Base-by-base conservation (phyloP, 2,888 invertebrate genomes). In the Rhagium mordax region DNA sequence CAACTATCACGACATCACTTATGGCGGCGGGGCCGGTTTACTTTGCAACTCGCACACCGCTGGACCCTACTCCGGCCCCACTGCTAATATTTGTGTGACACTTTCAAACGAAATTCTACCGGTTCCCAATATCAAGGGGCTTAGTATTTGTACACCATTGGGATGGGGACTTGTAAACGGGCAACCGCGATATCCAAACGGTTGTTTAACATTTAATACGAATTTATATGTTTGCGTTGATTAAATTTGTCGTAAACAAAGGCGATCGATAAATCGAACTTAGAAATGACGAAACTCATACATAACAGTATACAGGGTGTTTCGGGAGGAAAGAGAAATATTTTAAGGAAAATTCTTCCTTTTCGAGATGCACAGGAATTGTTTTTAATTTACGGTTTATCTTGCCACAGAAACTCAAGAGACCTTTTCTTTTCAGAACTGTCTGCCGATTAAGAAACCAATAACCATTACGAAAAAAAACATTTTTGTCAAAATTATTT, bases 1-100 rank as follows among this genome's bases (percentile, higher is more conserved):
- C 81, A 81, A 79, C 74, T 80, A 80, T 78, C 77, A 77, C 74
- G 79, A 79, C 80, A 80, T 80, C 79, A 78, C 79, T 78, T 78
- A 49, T 49, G 64, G 64, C n/a, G 49, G 4, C 15, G 62, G 64
- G 64, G 27, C 24, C 29, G 41, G 41, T 47, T 41, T 47, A 41
- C 47, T 61, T 61, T 47, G 61, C 13, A 41, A 47, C 41, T 20
- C 61, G 61, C 18, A 16, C 33, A 33, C 15, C 33, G n/a, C 21
- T 55, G 21, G 41, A 41, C 41, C 24, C 55, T 24, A 24, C 55
- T 24, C 55, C 55, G 13, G 20, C 24, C 24, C 55, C 55, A 51
- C 21, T 21, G 20, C 33, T 59, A 33, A 59, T 59, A 27, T 59
- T 59, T 33, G 59, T 59, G 59, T 59, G 59, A 27, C 33, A 29